Conservation (phyloP, 2,888 invertebrate species). For the Lamellibrachia satsuma region DNA sequence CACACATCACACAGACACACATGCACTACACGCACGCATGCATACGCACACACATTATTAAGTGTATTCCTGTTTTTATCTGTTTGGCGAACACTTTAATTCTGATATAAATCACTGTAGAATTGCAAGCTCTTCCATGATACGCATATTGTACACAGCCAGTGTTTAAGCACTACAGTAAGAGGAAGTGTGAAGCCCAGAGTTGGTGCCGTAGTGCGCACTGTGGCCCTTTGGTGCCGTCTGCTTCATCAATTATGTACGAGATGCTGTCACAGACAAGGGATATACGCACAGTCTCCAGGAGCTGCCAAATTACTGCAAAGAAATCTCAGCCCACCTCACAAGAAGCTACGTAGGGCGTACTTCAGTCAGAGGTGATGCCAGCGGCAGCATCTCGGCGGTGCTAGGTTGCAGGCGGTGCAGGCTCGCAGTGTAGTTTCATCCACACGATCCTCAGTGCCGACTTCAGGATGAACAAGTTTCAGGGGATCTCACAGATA, state of each 20-base stretch:
- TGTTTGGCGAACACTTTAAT: background rate
- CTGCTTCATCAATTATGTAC: slow-evolving; percentile 4
- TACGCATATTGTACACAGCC: background rate
- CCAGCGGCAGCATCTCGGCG: background rate
- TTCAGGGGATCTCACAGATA: background rate
- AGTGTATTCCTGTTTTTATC: background rate
- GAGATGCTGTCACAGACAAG: background rate
- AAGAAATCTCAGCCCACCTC: background rate
- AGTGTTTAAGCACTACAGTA: background rate
- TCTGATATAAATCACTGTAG: background rate
- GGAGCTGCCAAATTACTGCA: slow-evolving; percentile 6
- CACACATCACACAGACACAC: background rate
- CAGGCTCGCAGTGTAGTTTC: background rate
- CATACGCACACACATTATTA: background rate
- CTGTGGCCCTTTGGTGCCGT: background rate
- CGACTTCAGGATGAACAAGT: background rate
- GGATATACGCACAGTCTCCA: background rate
- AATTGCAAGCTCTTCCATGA: background rate
- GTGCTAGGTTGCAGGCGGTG: background rate
- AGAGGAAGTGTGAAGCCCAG: background rate
- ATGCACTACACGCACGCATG: background rate
- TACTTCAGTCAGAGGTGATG: background rate
- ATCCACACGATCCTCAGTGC: too few relatives aligned
- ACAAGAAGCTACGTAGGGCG: background rate
- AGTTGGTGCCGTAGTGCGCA: background rate